Base-by-base conservation (phyloP, 1,140 invertebrate genomes). In the Drosophila oshimai region DNA sequence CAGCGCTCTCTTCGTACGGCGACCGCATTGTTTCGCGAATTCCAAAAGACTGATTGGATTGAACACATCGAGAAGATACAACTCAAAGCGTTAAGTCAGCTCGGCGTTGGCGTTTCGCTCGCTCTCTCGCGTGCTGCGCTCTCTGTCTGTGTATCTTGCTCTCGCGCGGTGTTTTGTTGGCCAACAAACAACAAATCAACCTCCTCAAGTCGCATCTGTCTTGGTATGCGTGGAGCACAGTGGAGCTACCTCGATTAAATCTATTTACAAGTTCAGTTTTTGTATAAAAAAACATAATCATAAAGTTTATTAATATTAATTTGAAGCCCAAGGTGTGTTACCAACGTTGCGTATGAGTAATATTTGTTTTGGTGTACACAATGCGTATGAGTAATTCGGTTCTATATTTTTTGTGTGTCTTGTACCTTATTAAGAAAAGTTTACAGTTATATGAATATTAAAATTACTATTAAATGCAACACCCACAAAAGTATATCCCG, bases 11-110 rank as follows among this genome's bases (percentile, higher is more conserved):
- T 46, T 87, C 81, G 69, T 77, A 81, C 69, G 69, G 64, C 83
- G 81, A 81, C 81, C 81, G 81, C 81, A 87, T 87, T 62, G 83
- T 87, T 87, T 87, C 83, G 81, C 81, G 76, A 87, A 87, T 70
- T 88, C 72, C 73, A 81, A 86, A 86, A 84, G 80, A 87, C 81
- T 87, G 79, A 83, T 64, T 81, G 61, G 81, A 86, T 73, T 87
- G 67, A 61, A 74, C 61, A 58, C 34, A 73, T 44, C 47, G 51
- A 84, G 68, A 73, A 73, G 33, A 60, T 54, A 65, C 57, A 58
- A 51, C 55, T 60, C 26, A 57, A 76, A 58, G 42, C 39, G 53
- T 70, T 60, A 67, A 80, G 81, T 73, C 61, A 44, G 73, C 5
- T 47, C 13, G 26, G 37, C 79, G 80, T 76, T 76, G 81, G 80